phyloP scores from a whole-genome alignment of 2,797 vertebrate genomes.

The Streptopelia turtur region DNA sequence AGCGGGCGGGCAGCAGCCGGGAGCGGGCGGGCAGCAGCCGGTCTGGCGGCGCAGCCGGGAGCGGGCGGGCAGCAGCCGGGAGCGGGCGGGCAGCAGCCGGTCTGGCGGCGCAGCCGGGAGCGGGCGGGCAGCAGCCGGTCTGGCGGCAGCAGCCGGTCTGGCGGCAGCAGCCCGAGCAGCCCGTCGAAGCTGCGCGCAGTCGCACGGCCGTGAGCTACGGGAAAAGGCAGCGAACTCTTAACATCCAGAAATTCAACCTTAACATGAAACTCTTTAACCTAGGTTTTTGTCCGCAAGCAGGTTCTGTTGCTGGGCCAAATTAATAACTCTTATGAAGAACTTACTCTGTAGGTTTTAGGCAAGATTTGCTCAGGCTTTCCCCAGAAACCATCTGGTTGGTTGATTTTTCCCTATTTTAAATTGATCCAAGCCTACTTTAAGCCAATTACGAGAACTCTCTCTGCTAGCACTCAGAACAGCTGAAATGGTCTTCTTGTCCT shows the following conservation, averaged over 20 bases:
- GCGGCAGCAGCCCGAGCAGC: too few relatives aligned
- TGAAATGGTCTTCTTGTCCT: not conserved
- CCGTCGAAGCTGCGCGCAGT: not conserved
- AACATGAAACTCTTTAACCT: not conserved
- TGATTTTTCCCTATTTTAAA: not conserved
- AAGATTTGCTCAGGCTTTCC: not conserved
- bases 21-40: too few relatives aligned
- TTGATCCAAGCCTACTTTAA: not conserved
- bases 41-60: too few relatives aligned
- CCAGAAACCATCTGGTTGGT: not conserved
- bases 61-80: too few relatives aligned
- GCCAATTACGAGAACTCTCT: not conserved
- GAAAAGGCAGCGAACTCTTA: not conserved
- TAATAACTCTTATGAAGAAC: not conserved
- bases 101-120: too few relatives aligned
- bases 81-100: too few relatives aligned
- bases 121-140: too few relatives aligned
- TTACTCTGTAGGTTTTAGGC: not conserved
- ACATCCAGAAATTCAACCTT: not conserved
- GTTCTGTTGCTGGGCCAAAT: not conserved
- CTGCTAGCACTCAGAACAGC: not conserved
- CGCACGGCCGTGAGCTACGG: not conserved
- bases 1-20: too few relatives aligned
- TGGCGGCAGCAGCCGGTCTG: too few relatives aligned
- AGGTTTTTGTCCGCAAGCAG: not conserved